Conservation (phyloP, 1,140 invertebrate genomes). For the Battus philenor region DNA sequence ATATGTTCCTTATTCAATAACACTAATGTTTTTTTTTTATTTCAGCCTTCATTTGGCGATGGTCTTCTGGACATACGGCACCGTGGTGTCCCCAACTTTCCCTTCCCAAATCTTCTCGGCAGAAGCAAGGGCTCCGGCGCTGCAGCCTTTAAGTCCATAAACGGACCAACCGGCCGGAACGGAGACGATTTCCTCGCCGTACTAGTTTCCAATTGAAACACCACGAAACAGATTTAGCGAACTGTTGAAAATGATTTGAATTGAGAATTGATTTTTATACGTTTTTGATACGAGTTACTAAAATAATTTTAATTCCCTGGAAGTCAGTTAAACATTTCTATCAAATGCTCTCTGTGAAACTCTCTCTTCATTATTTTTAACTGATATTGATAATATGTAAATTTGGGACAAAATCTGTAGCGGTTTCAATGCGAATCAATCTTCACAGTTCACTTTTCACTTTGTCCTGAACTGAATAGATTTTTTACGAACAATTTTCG, state of each 20-base stretch:
- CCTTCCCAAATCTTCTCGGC: constrained; percentile 39
- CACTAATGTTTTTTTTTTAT: too few relatives aligned
- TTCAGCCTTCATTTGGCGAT: constrained; percentile 49
- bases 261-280: neutral
- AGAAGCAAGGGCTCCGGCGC: constrained; percentile 49
- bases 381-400: neutral
- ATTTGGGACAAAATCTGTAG: too few relatives aligned
- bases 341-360: neutral
- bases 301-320: constrained; percentile 1
- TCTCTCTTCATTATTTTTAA: neutral
- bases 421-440: too few relatives aligned
- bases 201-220: constrained; percentile 41
- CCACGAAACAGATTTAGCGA: constrained; percentile 3
- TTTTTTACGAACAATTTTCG: too few relatives aligned
- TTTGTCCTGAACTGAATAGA: too few relatives aligned
- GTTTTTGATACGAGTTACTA: constrained; percentile 11
- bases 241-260: neutral
- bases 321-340: neutral
- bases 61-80: constrained; percentile 52
- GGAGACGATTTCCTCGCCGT: constrained; percentile 50
- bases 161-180: constrained; percentile 19
- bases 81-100: constrained; percentile 50
- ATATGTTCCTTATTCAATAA: too few relatives aligned
- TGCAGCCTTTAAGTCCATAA: constrained; percentile 36
- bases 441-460: too few relatives aligned